Evolutionary conservation across 2,113 vertebrate genomes (phyloP).

Genomic region (Sceloporus undulatus): DNA sequence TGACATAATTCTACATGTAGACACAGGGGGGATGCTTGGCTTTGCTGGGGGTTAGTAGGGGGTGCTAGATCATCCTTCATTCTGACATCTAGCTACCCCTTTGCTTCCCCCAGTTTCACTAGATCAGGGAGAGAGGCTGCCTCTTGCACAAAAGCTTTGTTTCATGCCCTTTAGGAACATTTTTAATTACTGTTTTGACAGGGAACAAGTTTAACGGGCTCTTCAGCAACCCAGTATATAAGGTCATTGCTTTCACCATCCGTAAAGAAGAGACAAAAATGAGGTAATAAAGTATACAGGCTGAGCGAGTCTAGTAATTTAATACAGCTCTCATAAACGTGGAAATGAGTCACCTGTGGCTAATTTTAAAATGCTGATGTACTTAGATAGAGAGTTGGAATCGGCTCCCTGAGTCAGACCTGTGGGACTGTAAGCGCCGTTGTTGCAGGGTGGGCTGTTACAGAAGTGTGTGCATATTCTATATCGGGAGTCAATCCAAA

Average conservation of each 20-base stretch:
- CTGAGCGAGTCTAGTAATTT: conserved; percentile 71
- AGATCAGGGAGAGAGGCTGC: conserved; percentile 37
- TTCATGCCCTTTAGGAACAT: conserved; percentile 62
- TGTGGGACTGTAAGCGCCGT: conserved; percentile 60
- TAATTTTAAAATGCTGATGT: conserved; percentile 75
- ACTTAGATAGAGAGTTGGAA: conserved; percentile 67
- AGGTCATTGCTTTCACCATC: conserved; percentile 72
- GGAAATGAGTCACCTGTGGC: conserved; percentile 73
- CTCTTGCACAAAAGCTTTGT: conserved; percentile 52
- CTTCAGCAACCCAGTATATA: conserved; percentile 61
- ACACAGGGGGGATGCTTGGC: not conserved
- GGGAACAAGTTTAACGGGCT: conserved; percentile 70
- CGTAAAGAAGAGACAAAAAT: conserved; percentile 75
- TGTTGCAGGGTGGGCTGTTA: conserved; percentile 36
- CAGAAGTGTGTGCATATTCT: not conserved
- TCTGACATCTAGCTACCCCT: not conserved
- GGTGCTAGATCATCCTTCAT: conserved; percentile 4
- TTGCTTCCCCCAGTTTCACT: conserved; percentile 48
- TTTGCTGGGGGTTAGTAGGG: not conserved
- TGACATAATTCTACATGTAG: conserved; percentile 39
- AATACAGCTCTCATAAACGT: conserved; percentile 70
- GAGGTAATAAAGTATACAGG: conserved; percentile 73
- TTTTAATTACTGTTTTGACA: conserved; percentile 75
- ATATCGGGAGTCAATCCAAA: conserved; percentile 29
- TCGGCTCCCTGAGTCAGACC: conserved; percentile 64